Evolutionary conservation across 2,797 vertebrate genomes (phyloP).

Genomic region (Xenops minutus): DNA sequence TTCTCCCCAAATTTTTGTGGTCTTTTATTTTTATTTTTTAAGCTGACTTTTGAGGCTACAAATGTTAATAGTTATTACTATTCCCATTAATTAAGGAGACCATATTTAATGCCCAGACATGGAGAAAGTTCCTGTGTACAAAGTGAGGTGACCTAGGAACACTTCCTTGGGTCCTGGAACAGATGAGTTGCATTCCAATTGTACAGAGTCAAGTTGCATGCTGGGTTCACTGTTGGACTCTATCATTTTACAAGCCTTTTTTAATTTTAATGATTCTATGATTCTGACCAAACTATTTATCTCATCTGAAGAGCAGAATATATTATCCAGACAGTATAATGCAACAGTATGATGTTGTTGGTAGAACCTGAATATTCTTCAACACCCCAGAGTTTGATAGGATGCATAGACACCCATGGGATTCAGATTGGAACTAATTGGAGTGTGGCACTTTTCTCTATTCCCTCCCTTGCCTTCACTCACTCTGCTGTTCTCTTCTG

Average conservation of each 20-base stretch:
- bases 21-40: neutral
- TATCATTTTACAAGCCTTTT: neutral
- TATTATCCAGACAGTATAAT: neutral
- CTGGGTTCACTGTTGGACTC: neutral
- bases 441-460: neutral
- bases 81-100: neutral
- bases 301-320: neutral
- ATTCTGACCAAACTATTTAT: neutral
- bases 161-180: neutral
- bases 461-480: neutral
- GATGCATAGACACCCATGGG: neutral
- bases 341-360: neutral
- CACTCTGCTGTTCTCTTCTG: neutral
- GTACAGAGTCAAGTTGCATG: no score
- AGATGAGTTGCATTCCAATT: neutral
- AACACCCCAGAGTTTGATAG: neutral
- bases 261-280: no score
- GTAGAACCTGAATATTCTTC: neutral
- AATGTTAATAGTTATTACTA: neutral
- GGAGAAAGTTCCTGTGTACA: neutral
- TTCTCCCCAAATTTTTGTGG: no score
- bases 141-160: fast-evolving
- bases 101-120: neutral
- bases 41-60: neutral
- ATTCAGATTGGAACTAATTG: neutral